Evolutionary conservation across 1,140 invertebrate species (phyloP), one percentile per base, ranked within the genome.

Genomic region (Polypedilum vanderplanki): DNA sequence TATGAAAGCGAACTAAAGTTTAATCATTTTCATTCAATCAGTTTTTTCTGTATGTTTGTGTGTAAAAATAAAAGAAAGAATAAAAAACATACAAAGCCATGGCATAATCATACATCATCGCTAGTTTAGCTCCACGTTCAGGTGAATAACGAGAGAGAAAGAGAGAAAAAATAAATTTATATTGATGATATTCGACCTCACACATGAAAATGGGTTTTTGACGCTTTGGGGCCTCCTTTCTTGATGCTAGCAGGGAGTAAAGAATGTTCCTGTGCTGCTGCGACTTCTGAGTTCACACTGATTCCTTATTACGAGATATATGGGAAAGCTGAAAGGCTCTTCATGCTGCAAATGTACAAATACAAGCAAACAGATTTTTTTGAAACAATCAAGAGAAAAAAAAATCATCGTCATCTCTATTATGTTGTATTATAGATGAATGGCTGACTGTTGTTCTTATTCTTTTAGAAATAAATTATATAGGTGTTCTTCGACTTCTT

Each of bases 381-480:
- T 70, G 65, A 70, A 70, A 70, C 65, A 70, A 70, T 70, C 65
- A 70, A 57, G 46, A 33, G 41, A 46, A 46, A n/a, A 57, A 57
- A 70, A 70, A 70, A 70, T 70, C 65, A 70, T 70, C 65, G 65
- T 70, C 65, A 70, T 70, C 65, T 70, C 65, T 70, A 70, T 70
- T 33, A 33, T 33, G 24, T 33, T n/a, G 24, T 33, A 33, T 33
- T 70, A 70, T 70, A 70, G 65, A 70, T 70, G 17, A 70, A 70
- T 70, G 17, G 17, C 18, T 70, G 20, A 33, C 20, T 70, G 17
- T 70, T 70, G 17, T 70, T 70, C 18, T 7, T 70, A 17, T 57
- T 57, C 10, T 57, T 9, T 70, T 20, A 70, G 20, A 22, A 70
- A 70, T 70, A 70, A 70, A 70, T 70, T 70, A 70, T 70, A 70